Base-by-base conservation (phyloP, 2,113 vertebrate species). In the Anolis carolinensis region DNA sequence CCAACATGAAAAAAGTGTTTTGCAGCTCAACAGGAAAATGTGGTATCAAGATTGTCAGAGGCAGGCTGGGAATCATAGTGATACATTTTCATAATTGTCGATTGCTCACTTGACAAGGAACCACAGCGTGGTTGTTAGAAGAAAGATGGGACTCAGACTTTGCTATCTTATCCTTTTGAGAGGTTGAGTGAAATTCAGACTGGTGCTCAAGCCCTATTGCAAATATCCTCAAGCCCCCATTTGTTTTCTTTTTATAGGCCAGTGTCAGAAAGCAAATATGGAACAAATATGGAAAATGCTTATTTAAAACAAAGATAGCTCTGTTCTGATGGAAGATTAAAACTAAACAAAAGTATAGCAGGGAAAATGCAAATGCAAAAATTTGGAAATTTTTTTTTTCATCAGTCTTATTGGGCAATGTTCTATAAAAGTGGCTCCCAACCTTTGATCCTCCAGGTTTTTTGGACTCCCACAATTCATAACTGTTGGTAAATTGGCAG, bases 11-110 rank as follows among this genome's bases (percentile, higher is more conserved):
- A 94, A 95, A 88, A 75, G 88, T 96, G 95, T 97, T 97, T 96
- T 89, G 77, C 95, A 80, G 34, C 62, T 89, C 81, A 86, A 96
- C 96, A 97, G 96, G 96, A 97, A 96, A 96, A 92, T 92, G 96
- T 1, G 96, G 94, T 97, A 93, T 95, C 0, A 0, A 95, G 94
- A 94, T 96, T 93, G 96, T 95, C 92, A 93, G 93, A 94, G 93
- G 81, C 92, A 95, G 93, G 95, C 89, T 95, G 83, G 93, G 94
- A 95, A 93, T 89, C 86, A 88, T 92, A 94, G 94, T 89, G 89
- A 89, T 93, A 84, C 75, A 89, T 95, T 93, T 94, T 95, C 72
- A 85, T 79, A 91, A 93, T 88, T 94, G n/a, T 34, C 2, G 27
- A 90, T 93, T 91, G 93, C 94, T 92, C 90, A 81, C 78, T 86